Evolutionary conservation across 1,140 invertebrate species (phyloP).

Genomic region (Trichonephila inaurata): DNA sequence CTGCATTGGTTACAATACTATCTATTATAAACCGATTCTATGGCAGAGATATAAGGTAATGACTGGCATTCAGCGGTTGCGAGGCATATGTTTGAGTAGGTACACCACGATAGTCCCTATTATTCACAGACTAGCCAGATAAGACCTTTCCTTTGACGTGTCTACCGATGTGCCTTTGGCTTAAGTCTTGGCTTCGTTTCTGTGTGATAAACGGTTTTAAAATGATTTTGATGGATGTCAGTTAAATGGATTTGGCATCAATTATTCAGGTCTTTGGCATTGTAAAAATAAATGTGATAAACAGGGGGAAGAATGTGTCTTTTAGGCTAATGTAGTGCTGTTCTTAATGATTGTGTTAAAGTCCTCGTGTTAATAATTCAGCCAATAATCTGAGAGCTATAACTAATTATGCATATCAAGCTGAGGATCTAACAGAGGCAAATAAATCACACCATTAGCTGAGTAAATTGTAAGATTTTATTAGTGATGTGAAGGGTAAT

Average conservation of each 20-base stretch:
- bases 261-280: too few relatives aligned
- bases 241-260: background rate
- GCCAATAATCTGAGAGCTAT: too few relatives aligned
- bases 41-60: conserved; percentile 46
- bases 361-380: too few relatives aligned
- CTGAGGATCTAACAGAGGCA: too few relatives aligned
- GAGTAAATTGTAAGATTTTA: too few relatives aligned
- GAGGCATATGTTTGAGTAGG: conserved; percentile 31
- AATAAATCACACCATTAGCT: too few relatives aligned
- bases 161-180: background rate
- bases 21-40: conserved; percentile 41
- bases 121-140: conserved; percentile 24
- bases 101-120: conserved; percentile 23
- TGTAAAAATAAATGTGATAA: too few relatives aligned
- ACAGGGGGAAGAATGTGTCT: too few relatives aligned
- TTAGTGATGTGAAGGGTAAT: too few relatives aligned
- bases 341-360: too few relatives aligned
- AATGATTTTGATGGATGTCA: background rate
- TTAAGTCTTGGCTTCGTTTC: background rate
- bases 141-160: background rate
- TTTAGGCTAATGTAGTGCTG: too few relatives aligned
- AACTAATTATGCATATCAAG: too few relatives aligned
- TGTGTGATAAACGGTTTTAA: background rate
- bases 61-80: conserved; percentile 9
- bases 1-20: conserved; percentile 30